Evolutionary conservation across 2,797 vertebrate species (phyloP).

Genomic region (Thunnus albacares): DNA sequence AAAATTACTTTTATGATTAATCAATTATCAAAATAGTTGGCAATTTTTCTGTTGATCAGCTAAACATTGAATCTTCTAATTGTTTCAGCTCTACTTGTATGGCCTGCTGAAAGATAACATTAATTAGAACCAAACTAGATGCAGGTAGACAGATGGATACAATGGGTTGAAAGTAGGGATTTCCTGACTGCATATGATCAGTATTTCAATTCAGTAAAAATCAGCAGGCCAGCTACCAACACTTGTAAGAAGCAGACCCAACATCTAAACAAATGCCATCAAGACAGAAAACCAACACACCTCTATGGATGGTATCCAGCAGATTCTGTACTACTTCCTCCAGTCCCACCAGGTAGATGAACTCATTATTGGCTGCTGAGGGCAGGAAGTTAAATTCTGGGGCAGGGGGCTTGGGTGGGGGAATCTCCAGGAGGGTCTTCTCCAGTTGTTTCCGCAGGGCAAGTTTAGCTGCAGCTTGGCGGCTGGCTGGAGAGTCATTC

Average conservation of each 20-base stretch:
- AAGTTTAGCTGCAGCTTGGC: constrained; percentile 95
- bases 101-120: background rate
- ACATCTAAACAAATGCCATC: background rate
- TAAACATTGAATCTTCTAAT: background rate
- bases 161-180: background rate
- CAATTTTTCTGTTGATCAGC: background rate
- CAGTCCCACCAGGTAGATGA: constrained; percentile 96
- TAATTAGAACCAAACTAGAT: background rate
- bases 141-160: background rate
- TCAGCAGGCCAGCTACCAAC: too few relatives aligned
- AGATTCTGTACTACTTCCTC: constrained; percentile 98
- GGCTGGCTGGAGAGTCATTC: constrained; percentile 92
- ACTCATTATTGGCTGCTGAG: constrained; percentile 97
- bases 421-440: constrained; percentile 96
- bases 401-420: constrained; percentile 93
- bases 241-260: background rate
- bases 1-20: background rate
- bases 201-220: too few relatives aligned
- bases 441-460: constrained; percentile 96
- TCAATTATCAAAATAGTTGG: background rate
- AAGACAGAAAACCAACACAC: constrained; percentile 54
- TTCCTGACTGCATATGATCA: too few relatives aligned
- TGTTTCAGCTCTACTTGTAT: background rate
- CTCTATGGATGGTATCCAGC: constrained; percentile 93
- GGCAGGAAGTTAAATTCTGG: constrained; percentile 96